Conservation (phyloP, 2,113 vertebrate species). For the Oncorhynchus mykiss region DNA sequence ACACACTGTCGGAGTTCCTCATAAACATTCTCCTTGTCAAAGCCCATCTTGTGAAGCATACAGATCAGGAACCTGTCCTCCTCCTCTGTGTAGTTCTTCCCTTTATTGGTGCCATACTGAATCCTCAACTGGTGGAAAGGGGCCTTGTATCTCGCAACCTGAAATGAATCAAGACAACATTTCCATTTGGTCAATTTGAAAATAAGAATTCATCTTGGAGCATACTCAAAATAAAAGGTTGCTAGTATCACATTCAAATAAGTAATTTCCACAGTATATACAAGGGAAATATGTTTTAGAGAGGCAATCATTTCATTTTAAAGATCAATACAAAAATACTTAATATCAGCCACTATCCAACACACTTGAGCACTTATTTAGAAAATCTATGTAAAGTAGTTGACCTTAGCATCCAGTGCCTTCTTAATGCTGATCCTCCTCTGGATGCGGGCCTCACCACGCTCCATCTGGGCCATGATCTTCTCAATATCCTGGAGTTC, state of each 20-base stretch:
- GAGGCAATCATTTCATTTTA: too few relatives aligned
- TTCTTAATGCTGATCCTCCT: slow-evolving; percentile 90
- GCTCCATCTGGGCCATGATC: slow-evolving; percentile 90
- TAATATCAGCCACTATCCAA: too few relatives aligned
- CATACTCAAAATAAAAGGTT: too few relatives aligned
- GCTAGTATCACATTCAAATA: too few relatives aligned
- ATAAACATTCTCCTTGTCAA: slow-evolving; percentile 88
- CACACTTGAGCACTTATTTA: too few relatives aligned
- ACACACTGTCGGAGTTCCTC: slow-evolving; percentile 88
- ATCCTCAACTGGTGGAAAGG: slow-evolving; percentile 88
- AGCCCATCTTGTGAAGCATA: slow-evolving; percentile 91
- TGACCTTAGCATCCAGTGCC: slow-evolving; percentile 86
- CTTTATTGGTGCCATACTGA: slow-evolving; percentile 89
- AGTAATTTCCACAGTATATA: too few relatives aligned
- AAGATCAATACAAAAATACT: too few relatives aligned
- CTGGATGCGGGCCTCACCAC: slow-evolving; percentile 87
- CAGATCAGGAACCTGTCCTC: slow-evolving; percentile 89
- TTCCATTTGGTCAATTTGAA: neutral
- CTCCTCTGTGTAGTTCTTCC: slow-evolving; percentile 89
- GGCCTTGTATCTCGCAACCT: slow-evolving; percentile 89
- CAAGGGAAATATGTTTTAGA: too few relatives aligned
- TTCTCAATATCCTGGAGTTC: slow-evolving; percentile 89
- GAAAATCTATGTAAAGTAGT: neutral
- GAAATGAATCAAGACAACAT: slow-evolving; percentile 23
- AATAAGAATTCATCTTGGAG: too few relatives aligned